A percentile compares a stretch with the other conserved stretches of the same genome.
These are phyloP conservation scores for Eumaeus atala DNA, from an alignment of 1,140 invertebrate species.

Conservation along the genomic window DNA sequence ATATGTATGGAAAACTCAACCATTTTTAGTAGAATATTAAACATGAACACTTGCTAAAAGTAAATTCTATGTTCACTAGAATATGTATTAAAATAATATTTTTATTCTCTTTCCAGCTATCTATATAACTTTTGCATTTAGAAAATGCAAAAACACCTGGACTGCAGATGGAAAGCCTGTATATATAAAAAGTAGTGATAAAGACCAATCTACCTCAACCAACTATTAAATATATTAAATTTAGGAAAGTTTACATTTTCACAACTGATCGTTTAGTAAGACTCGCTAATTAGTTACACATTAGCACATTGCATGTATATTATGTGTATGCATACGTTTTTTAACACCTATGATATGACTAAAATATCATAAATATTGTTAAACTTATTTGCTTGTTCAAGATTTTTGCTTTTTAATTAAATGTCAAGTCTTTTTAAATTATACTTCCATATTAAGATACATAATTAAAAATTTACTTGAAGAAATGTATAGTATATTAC, in stretches of 20 bases:
- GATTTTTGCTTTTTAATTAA: not conserved
- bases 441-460: not conserved
- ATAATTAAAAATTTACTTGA: no score
- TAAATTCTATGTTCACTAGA: no score
- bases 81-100: constrained; percentile 6
- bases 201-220: constrained; percentile 14
- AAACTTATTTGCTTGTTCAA: no score
- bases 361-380: no score
- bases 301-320: no score
- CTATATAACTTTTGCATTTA: constrained; percentile 89
- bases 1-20: no score
- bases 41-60: no score
- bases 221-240: constrained; percentile 3
- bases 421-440: not conserved
- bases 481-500: no score
- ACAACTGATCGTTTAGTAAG: not conserved
- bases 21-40: no score
- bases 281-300: no score
- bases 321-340: no score
- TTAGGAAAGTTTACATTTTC: not conserved
- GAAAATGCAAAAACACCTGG: constrained; percentile 82
- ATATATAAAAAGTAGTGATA: constrained; percentile 18
- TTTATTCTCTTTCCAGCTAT: constrained; percentile 79
- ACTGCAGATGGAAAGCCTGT: constrained; percentile 76
- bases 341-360: no score